These are phyloP conservation scores for Chascanopsetta lugubris DNA, from an alignment of 2,113 vertebrate genomes.

Conservation along the genomic window DNA sequence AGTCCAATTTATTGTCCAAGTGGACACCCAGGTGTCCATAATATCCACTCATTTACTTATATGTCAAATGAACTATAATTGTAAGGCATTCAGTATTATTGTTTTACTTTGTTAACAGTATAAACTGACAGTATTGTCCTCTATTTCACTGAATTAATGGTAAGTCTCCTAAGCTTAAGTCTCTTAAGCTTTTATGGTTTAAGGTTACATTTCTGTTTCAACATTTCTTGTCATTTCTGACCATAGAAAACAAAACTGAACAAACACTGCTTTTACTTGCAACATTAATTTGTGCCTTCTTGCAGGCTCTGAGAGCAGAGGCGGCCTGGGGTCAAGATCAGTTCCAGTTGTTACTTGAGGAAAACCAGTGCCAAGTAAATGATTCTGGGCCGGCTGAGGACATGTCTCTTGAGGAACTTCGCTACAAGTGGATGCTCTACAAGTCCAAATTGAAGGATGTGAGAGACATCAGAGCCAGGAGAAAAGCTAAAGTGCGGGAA, in stretches of 20 bases:
- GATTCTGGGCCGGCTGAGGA: slow-evolving; percentile 68
- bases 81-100: too few species aligned
- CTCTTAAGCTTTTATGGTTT: not conserved
- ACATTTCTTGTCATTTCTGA: not conserved
- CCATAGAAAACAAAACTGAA: too few species aligned
- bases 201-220: not conserved
- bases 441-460: slow-evolving; percentile 89
- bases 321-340: slow-evolving; percentile 83
- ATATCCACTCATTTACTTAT: too few species aligned
- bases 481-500: slow-evolving; percentile 53
- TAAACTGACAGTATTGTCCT: too few species aligned
- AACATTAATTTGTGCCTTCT: not conserved
- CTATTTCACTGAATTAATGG: too few species aligned
- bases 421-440: slow-evolving; percentile 93
- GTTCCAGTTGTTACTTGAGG: slow-evolving; percentile 64
- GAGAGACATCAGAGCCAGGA: slow-evolving; percentile 34
- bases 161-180: too few species aligned
- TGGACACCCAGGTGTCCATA: too few species aligned
- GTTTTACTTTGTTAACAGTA: too few species aligned
- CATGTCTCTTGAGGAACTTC: slow-evolving; percentile 83
- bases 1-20: too few species aligned
- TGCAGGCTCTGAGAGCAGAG: slow-evolving; percentile 81
- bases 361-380: slow-evolving; percentile 58
- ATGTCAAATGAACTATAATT: too few species aligned
- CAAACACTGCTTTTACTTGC: not conserved